Conservation (phyloP, 2,113 vertebrate species). For the Microtus oregoni region DNA sequence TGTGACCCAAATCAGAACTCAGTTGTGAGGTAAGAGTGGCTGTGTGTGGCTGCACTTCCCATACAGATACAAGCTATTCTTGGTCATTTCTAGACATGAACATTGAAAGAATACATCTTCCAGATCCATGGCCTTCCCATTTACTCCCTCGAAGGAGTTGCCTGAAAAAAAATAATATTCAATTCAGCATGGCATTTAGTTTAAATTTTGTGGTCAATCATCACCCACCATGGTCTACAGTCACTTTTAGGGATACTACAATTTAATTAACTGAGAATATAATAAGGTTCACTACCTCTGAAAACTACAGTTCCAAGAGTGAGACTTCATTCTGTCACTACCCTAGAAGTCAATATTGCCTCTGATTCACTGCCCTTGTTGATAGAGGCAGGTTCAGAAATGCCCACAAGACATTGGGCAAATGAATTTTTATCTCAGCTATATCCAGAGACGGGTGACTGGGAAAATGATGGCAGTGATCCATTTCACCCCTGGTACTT, state of each 20-base stretch:
- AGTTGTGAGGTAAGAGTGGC: neutral
- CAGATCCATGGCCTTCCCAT: too few relatives aligned
- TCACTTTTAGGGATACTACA: neutral
- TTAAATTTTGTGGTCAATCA: neutral
- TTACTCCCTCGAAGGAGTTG: too few relatives aligned
- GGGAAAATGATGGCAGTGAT: too few relatives aligned
- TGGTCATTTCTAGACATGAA: neutral
- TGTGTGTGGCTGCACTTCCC: neutral
- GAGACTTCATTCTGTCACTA: neutral
- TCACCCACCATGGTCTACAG: neutral
- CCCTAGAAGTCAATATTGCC: neutral
- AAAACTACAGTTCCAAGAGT: neutral
- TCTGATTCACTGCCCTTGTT: neutral
- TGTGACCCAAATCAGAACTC: neutral
- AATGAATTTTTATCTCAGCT: too few relatives aligned
- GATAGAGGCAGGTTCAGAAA: too few relatives aligned
- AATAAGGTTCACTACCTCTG: neutral
- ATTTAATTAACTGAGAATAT: neutral
- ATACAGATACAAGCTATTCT: neutral
- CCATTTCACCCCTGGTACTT: too few relatives aligned
- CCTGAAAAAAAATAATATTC: neutral
- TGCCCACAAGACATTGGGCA: too few relatives aligned
- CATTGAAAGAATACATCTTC: neutral
- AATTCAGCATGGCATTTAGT: neutral
- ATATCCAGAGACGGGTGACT: too few relatives aligned